Evolutionary conservation across 2,888 invertebrate species (phyloP), one percentile per base, ranked within the genome.

Genomic region (Epicampocera succincta): DNA sequence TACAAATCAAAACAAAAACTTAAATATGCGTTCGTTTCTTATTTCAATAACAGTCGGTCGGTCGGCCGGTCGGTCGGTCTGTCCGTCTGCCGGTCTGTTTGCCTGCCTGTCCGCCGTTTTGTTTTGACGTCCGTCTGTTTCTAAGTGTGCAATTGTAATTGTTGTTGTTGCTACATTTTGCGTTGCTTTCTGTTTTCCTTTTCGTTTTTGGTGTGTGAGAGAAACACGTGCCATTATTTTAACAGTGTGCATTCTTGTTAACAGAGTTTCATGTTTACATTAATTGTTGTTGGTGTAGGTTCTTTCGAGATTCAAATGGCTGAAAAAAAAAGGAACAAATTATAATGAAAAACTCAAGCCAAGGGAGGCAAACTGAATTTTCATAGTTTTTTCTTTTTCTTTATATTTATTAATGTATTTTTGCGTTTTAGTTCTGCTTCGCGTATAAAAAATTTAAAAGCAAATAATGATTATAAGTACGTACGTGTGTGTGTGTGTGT

Each of bases 391-490:
- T 68, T 21, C 11, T 76, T 40, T n/a, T n/a, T n/a, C n/a, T 46
- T 48, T 38, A 12, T 46, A 40, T 19, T 61, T 54, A 33, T 46
- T 44, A 56, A 19, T 52, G n/a, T 56, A 25, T 46, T 56, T 40
- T 66, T 74, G 21, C 63, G 54, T 76, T 68, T 69, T 61, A 61
- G 54, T 76, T 52, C 44, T 52, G 50, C 15, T 38, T 52, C 25
- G 52, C 66, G 38, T 56, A 74, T 75, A 72, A 66, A 77, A 80
- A 74, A 86, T 87, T 87, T 85, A 84, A 85, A 88, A 87, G 87
- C 88, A 88, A 88, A 88, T 88, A 84, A 87, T 85, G 86, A 85
- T 73, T 74, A 63, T 54, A 87, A 33, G 33, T 33, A 33, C 8
- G 33, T 33, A 25, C 5, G n/a, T n/a, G n/a, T n/a, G n/a, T n/a